Percentiles rank a stretch among this genome's conserved stretches.
Evolutionary conservation across 2,113 vertebrate genomes (phyloP).

Genomic region (Cyanistes caeruleus): DNA sequence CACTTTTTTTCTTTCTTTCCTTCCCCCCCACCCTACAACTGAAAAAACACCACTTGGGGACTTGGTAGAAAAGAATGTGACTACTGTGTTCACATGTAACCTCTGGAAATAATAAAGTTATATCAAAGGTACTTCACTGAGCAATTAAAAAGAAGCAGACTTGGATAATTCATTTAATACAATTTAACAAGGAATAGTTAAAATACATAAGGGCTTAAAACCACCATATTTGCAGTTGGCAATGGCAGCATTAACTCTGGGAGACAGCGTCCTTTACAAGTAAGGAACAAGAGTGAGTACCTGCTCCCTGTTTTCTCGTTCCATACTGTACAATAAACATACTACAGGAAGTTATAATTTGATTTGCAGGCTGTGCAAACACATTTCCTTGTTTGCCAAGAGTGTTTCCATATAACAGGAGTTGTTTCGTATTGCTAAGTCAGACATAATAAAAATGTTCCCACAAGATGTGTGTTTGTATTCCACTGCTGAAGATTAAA

Average conservation of each 20-base stretch:
- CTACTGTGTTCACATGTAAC: not conserved
- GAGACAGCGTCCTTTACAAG: not conserved
- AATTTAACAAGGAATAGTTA: not conserved
- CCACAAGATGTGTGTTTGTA: not conserved
- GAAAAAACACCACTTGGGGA: not conserved
- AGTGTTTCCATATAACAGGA: not conserved
- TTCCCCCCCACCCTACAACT: rapidly evolving
- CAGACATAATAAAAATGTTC: not conserved
- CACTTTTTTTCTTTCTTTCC: too few species aligned
- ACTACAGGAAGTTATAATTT: not conserved
- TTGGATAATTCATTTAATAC: not conserved
- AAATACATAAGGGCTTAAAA: not conserved
- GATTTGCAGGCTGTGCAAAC: not conserved
- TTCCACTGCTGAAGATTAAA: not conserved
- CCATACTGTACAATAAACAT: not conserved
- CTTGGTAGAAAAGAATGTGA: not conserved
- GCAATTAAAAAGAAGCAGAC: not conserved
- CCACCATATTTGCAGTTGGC: not conserved
- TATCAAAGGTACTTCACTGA: not conserved
- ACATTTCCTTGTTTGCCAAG: not conserved
- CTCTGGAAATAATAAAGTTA: not conserved
- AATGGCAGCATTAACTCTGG: not conserved
- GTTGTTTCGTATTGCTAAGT: not conserved
- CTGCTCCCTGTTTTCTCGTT: not conserved
- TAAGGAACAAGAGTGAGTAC: not conserved